These are phyloP conservation scores for Tanaodytes sp. DNA, from an alignment of 2,888 invertebrate genomes.

Conservation along the genomic window DNA sequence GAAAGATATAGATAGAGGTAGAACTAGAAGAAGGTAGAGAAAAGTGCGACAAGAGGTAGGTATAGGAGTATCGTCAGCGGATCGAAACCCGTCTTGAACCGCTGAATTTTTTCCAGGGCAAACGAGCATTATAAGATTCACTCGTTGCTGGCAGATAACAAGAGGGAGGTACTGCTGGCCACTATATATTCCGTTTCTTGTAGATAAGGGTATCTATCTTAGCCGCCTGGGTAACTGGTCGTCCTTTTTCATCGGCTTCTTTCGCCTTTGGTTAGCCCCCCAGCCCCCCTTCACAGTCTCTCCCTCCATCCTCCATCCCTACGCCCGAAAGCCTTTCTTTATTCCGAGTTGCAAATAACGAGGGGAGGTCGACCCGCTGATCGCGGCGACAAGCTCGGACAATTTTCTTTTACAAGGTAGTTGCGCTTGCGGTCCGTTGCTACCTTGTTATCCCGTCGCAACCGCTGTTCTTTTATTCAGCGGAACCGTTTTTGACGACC, in stretches of 20 bases:
- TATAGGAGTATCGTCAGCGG: too few species aligned
- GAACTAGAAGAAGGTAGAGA: too few species aligned
- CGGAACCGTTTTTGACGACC: conserved; percentile 29
- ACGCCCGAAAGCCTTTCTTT: too few species aligned
- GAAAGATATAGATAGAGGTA: too few species aligned
- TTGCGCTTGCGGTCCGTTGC: conserved; percentile 64
- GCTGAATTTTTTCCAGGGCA: conserved; percentile 49
- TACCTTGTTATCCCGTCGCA: conserved; percentile 66
- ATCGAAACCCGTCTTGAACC: conserved; percentile 36
- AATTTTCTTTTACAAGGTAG: conserved; percentile 66
- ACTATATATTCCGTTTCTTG: conserved; percentile 51
- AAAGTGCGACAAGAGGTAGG: too few species aligned
- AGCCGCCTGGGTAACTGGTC: conserved; percentile 41
- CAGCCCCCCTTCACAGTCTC: too few species aligned
- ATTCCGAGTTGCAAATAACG: too few species aligned
- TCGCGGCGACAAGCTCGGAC: conserved; percentile 59
- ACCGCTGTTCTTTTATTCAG: conserved; percentile 34
- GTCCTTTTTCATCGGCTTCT: conserved; percentile 46
- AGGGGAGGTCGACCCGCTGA: conserved; percentile 44
- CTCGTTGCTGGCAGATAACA: conserved; percentile 55
- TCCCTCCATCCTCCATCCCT: too few species aligned
- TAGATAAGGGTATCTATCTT: conserved; percentile 33
- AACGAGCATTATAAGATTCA: conserved; percentile 53
- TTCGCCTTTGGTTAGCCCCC: too few species aligned
- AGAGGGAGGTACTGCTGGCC: conserved; percentile 44